These are phyloP conservation scores for Heteromurus nitidus DNA, from an alignment of 2,888 invertebrate species.

Conservation along the genomic window DNA sequence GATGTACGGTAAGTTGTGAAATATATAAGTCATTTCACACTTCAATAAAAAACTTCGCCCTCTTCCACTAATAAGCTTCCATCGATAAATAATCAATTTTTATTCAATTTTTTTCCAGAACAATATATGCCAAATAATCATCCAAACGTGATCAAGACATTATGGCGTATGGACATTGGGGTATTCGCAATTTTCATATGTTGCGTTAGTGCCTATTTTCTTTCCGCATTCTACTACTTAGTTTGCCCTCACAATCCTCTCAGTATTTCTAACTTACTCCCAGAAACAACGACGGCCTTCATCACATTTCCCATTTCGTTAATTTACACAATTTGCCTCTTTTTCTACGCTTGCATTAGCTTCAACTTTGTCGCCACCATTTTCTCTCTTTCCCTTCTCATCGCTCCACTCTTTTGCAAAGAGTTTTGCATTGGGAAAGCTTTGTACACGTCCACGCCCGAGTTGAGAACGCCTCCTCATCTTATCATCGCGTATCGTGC, in stretches of 20 bases:
- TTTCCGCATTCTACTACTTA: too few species aligned
- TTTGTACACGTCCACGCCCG: neutral
- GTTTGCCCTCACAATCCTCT: too few species aligned
- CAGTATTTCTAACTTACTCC: too few species aligned
- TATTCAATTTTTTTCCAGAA: too few species aligned
- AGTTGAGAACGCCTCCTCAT: neutral
- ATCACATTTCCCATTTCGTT: neutral
- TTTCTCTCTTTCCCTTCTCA: neutral
- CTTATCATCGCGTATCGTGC: slow-evolving; percentile 6
- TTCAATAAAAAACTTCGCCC: neutral
- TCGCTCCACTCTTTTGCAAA: neutral
- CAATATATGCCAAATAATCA: too few species aligned
- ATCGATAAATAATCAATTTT: too few species aligned
- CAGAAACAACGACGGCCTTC: too few species aligned
- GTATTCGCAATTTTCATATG: too few species aligned
- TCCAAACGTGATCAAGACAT: too few species aligned
- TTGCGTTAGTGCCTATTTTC: too few species aligned
- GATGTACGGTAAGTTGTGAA: neutral
- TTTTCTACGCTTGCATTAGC: neutral
- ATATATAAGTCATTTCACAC: neutral
- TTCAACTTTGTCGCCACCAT: neutral
- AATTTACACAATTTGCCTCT: neutral
- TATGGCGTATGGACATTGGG: too few species aligned
- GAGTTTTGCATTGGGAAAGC: neutral
- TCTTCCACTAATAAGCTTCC: too few species aligned